A percentile compares a stretch with the other conserved stretches of the same genome.
Evolutionary conservation across 2,113 vertebrate species (phyloP).

Genomic region (Gymnarchus niloticus): DNA sequence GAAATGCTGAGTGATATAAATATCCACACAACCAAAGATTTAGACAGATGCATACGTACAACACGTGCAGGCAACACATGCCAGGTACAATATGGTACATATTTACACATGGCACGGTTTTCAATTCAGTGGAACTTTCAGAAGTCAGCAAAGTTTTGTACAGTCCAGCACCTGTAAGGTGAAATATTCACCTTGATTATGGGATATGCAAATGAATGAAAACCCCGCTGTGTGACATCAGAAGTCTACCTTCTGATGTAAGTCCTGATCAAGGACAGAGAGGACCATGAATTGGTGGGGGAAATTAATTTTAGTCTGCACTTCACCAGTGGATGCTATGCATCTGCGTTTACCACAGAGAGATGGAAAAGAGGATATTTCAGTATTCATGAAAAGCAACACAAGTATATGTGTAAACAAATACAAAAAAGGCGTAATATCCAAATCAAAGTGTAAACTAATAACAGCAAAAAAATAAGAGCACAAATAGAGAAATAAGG

Average conservation of each 20-base stretch:
- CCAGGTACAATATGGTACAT: too few relatives aligned
- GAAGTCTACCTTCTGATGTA: neutral
- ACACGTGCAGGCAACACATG: neutral
- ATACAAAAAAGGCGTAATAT: neutral
- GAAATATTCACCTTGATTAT: neutral
- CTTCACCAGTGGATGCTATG: neutral
- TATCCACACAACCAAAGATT: neutral
- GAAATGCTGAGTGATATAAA: neutral
- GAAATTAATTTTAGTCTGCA: neutral
- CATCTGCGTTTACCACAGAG: neutral
- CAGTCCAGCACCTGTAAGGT: neutral
- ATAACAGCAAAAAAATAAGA: neutral
- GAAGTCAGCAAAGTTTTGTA: neutral
- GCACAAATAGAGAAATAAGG: neutral
- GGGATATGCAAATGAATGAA: neutral
- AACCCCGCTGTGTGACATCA: neutral
- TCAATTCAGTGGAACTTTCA: neutral
- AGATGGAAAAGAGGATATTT: neutral
- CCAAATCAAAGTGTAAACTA: neutral
- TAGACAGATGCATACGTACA: neutral
- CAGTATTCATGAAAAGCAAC: neutral
- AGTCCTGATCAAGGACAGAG: constrained; percentile 2
- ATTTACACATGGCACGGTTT: neutral
- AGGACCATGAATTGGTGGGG: neutral
- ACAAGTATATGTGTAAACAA: neutral